Base-by-base conservation (phyloP, 2,113 vertebrate species). In the Columba livia region DNA sequence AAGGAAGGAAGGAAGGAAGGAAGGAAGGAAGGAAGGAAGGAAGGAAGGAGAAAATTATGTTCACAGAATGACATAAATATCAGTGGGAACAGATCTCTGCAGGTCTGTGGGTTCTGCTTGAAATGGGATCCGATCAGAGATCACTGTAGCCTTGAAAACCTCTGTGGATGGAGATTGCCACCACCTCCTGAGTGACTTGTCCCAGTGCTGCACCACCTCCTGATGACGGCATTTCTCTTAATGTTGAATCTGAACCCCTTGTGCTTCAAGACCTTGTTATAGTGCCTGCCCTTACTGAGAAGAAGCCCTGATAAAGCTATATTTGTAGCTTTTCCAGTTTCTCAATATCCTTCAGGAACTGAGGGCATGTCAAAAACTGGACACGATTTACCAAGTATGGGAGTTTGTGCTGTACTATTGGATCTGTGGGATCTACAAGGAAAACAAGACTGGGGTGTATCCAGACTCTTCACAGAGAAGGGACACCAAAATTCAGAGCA, bases 301-400 rank as follows among this genome's bases (percentile, higher is more conserved):
- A 80, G 57, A 53, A 6, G 11, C 15, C 4, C 20, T 57, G 14
- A n/a, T 7, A 81, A 65, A 54, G 10, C 23, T 23, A 9, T 42
- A 11, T 14, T 73, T 25, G 42, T 69, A 69, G 24, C 24, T 15
- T 23, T 79, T n/a, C 17, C 17, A 25, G 12, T 40, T 88, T 69
- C 54, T 74, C n/a, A 54, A 9, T 32, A 79, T 47, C 17, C 25
- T 11, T n/a, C 42, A 25, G 13, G 23, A 70, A 53, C 8, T 38
- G 13, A 82, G 26, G 7, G 9, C 31, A 23, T 84, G 21, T 34
- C 31, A 47, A 4, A 89, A 92, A 71, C 6, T 32, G 54, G 16
- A 47, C 16, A 29, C 0, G 0, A 21, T 64, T 42, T 28, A 7
- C 28, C 34, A 66, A 7, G 21, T 18, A 12, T 20, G 34, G 34